Conservation (phyloP, 2,888 invertebrate genomes). For the Pharmacophagus antenor region DNA sequence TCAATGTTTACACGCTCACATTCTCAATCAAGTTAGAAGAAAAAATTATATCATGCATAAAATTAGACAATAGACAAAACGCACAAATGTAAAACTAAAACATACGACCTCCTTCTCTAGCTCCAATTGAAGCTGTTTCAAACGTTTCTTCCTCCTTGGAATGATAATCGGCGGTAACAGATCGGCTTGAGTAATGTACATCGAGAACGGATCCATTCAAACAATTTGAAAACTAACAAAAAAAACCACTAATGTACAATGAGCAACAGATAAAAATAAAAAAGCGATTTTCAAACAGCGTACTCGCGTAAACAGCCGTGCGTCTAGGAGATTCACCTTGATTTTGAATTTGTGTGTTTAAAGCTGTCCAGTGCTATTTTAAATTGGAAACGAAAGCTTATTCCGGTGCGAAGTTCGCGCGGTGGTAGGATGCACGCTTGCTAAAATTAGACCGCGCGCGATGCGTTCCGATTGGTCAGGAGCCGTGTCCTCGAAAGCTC, state of each 20-base stretch:
- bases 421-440: slow-evolving; percentile 54
- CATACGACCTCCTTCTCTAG: slow-evolving; percentile 55
- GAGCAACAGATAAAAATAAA: slow-evolving; percentile 20
- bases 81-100: slow-evolving; percentile 32
- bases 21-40: slow-evolving; percentile 15
- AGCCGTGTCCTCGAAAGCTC: slow-evolving; percentile 24
- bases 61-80: slow-evolving; percentile 19
- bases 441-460: slow-evolving; percentile 54
- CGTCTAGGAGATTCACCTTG: slow-evolving; percentile 68
- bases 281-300: slow-evolving; percentile 37
- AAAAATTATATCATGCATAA: slow-evolving; percentile 20
- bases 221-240: slow-evolving; percentile 2
- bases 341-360: slow-evolving; percentile 75
- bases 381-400: slow-evolving; percentile 67
- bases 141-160: slow-evolving; percentile 70
- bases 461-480: slow-evolving; percentile 5
- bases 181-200: slow-evolving; percentile 71
- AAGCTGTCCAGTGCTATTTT: slow-evolving; percentile 72
- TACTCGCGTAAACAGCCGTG: slow-evolving; percentile 55
- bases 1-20: slow-evolving; percentile 27
- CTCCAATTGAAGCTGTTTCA: slow-evolving; percentile 67
- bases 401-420: slow-evolving; percentile 73
- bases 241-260: slow-evolving; percentile 8
- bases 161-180: slow-evolving; percentile 68
- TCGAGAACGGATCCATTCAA: slow-evolving; percentile 68